phyloP scores from a whole-genome alignment of 2,113 vertebrate species.

The Otis tarda region DNA sequence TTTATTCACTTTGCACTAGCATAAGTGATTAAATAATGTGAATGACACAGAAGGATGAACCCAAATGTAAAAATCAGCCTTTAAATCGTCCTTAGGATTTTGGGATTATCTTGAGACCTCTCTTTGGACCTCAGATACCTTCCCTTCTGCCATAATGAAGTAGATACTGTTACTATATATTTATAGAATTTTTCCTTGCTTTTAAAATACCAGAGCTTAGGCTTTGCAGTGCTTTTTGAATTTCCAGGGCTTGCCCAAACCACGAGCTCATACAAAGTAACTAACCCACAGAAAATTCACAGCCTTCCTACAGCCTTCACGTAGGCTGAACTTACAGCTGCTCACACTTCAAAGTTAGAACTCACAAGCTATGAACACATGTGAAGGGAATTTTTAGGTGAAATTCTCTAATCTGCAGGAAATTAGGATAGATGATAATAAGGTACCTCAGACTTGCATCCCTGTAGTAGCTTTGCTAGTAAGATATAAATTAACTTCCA shows the following conservation, averaged over 20 bases:
- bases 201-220: neutral
- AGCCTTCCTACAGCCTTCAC: neutral
- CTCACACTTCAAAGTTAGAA: neutral
- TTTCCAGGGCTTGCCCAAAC: neutral
- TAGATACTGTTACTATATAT: neutral
- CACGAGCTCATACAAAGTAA: neutral
- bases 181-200: neutral
- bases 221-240: neutral
- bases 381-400: neutral
- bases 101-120: neutral
- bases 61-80: neutral
- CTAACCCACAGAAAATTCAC: neutral
- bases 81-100: neutral
- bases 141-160: neutral
- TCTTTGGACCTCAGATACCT: neutral
- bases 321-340: neutral
- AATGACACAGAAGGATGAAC: neutral
- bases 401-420: neutral
- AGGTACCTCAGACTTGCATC: neutral
- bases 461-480: neutral
- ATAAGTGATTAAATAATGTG: neutral
- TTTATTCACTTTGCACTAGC: neutral
- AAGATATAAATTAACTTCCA: neutral
- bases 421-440: neutral
- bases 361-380: neutral